Base-by-base conservation (phyloP, 1,140 invertebrate genomes). In the Heliconius hewitsoni region DNA sequence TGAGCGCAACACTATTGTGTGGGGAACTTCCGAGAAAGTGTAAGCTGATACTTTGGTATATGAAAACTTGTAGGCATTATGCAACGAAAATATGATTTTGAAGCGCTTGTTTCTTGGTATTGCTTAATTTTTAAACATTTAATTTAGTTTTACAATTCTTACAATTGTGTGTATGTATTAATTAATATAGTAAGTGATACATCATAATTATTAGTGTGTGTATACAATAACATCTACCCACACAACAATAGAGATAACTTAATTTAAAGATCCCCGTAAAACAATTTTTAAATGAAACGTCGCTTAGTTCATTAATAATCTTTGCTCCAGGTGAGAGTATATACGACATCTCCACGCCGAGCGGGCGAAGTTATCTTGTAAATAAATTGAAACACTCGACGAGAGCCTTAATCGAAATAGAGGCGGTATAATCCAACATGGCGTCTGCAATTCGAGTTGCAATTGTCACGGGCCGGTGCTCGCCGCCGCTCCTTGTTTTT, bases 391-490 rank as follows among this genome's bases (percentile, higher is more conserved):
- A 85, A 86, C 84, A 86, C 70, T 74, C 75, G 74, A 71, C 80
- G 75, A 85, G 84, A 88, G 84, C 84, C 83, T 87, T 91, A 89
- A 91, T 90, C 90, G 83, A 89, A 91, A 89, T 87, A 90, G 84
- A 88, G 86, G 85, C 79, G 83, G 84, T 87, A 88, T 93, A 92
- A 92, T 93, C 92, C 91, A 92, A 93, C 84, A 92, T 90, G 89
- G 90, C 87, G 87, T 81, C 84, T 89, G 85, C 88, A 89, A 87
- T 89, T 86, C 78, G 85, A 86, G 81, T 85, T 92, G 91, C 93
- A 94, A 93, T 93, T 93, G 93, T 92, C 91, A 94, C 91, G 89
- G 90, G 80, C 89, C 86, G 88, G 77, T 88, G 91, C 86, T 74
- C 86, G 71, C 84, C 78, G 84, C 87, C 79, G 85, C 85, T 91